phyloP scores from a whole-genome alignment of 2,888 invertebrate genomes.

The Trichogramma evanescens region DNA sequence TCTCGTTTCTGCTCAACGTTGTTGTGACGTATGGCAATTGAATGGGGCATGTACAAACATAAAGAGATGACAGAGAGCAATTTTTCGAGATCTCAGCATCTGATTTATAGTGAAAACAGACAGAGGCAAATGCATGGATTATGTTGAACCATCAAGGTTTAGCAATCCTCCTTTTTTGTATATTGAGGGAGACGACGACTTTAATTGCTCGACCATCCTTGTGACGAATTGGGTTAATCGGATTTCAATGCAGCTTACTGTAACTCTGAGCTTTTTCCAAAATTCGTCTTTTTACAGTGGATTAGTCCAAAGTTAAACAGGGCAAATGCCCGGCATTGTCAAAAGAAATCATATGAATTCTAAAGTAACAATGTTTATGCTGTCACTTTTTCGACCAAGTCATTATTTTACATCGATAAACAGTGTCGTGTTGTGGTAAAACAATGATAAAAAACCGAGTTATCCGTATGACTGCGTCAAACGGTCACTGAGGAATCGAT shows the following conservation, averaged over 20 bases:
- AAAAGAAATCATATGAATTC: too few relatives aligned
- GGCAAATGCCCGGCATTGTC: too few relatives aligned
- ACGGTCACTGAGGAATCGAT: too few relatives aligned
- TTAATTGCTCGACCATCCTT: constrained; percentile 13
- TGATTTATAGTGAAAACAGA: constrained; percentile 15
- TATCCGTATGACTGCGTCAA: too few relatives aligned
- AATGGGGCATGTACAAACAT: background rate
- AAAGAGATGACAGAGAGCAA: constrained; percentile 8
- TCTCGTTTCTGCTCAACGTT: background rate
- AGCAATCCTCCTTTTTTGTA: background rate
- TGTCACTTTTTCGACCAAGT: too few relatives aligned
- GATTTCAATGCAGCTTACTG: background rate
- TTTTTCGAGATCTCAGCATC: background rate
- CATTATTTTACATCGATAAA: too few relatives aligned
- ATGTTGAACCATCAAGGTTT: background rate
- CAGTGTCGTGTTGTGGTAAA: too few relatives aligned
- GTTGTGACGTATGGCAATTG: constrained; percentile 14
- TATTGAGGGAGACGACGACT: background rate
- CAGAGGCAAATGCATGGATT: background rate
- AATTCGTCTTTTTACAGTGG: too few relatives aligned
- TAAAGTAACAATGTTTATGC: too few relatives aligned
- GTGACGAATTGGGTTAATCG: constrained; percentile 9
- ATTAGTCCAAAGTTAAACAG: too few relatives aligned
- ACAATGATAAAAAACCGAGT: too few relatives aligned
- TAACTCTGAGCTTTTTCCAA: too few relatives aligned